These are phyloP conservation scores for Bombus waltoni DNA, from an alignment of 1,140 invertebrate genomes.

Conservation along the genomic window DNA sequence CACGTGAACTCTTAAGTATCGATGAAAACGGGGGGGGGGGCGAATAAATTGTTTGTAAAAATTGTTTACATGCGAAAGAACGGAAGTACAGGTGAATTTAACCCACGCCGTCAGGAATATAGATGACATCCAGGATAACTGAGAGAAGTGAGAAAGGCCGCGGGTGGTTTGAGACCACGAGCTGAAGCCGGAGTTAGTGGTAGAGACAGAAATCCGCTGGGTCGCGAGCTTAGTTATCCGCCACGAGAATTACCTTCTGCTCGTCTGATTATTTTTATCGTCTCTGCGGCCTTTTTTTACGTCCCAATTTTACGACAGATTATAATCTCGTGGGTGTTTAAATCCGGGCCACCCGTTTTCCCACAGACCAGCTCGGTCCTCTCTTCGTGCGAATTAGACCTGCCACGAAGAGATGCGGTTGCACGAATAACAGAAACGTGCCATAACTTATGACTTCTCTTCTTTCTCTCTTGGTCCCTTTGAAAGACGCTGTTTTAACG, in stretches of 20 bases:
- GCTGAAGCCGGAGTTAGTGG: not conserved
- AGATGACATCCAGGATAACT: conserved; percentile 44
- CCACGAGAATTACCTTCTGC: conserved; percentile 11
- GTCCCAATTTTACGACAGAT: conserved; percentile 20
- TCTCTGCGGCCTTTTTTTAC: not conserved
- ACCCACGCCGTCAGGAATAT: conserved; percentile 7
- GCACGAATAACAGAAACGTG: not conserved
- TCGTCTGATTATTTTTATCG: conserved; percentile 38
- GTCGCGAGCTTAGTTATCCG: not conserved
- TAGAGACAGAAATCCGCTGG: conserved; percentile 9
- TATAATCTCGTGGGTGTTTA: not conserved
- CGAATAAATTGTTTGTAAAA: not conserved
- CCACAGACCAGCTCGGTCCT: not conserved
- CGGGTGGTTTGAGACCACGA: conserved; percentile 23
- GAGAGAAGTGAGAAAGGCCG: conserved; percentile 31
- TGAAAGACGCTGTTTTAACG: not conserved
- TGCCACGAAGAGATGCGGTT: not conserved
- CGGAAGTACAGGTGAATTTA: conserved; percentile 27
- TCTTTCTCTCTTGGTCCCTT: not conserved
- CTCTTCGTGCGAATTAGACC: not conserved
- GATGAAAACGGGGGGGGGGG: not conserved
- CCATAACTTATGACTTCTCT: not conserved
- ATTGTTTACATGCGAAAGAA: not conserved
- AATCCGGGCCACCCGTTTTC: conserved; percentile 18
- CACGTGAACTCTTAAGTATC: not conserved